Conservation (phyloP, 1,140 invertebrate genomes). For the Semibalanus balanoides region DNA sequence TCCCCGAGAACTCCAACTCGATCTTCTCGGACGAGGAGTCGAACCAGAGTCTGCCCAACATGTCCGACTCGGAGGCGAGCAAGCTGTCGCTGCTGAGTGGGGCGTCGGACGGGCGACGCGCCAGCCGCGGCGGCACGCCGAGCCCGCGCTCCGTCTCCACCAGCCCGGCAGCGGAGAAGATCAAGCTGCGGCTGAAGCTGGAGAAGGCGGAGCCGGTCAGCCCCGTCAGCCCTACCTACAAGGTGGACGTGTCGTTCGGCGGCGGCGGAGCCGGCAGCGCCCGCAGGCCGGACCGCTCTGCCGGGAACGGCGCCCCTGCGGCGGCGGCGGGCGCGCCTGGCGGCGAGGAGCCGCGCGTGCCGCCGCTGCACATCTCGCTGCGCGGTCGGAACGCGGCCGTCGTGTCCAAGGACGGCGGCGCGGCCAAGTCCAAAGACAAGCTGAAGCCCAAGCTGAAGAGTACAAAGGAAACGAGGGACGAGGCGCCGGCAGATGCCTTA, state of each 20-base stretch:
- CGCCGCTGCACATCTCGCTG: slow-evolving; percentile 74
- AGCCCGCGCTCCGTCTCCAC: slow-evolving; percentile 16
- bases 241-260: slow-evolving; percentile 18
- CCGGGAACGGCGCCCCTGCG: slow-evolving; percentile 16
- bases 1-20: slow-evolving; percentile 34
- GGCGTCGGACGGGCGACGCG: slow-evolving; percentile 12
- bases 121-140: slow-evolving; percentile 19
- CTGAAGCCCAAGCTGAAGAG: slow-evolving; percentile 19
- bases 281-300: slow-evolving; percentile 23
- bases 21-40: slow-evolving; percentile 34
- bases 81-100: slow-evolving; percentile 37
- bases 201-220: slow-evolving; percentile 63
- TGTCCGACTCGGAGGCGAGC: slow-evolving; percentile 46
- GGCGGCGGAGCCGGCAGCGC: slow-evolving; percentile 39
- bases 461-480: slow-evolving; percentile 22
- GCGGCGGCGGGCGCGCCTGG: slow-evolving; percentile 16
- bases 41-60: slow-evolving; percentile 30
- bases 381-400: slow-evolving; percentile 66
- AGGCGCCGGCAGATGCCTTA: slow-evolving; percentile 13
- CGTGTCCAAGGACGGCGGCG: slow-evolving; percentile 31
- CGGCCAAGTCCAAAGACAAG: slow-evolving; percentile 8
- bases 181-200: slow-evolving; percentile 65
- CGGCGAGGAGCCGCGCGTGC: slow-evolving; percentile 60
- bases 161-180: slow-evolving; percentile 47
- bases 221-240: slow-evolving; percentile 25